Evolutionary conservation across 2,888 invertebrate species (phyloP).

Genomic region (Pheosia gnoma): DNA sequence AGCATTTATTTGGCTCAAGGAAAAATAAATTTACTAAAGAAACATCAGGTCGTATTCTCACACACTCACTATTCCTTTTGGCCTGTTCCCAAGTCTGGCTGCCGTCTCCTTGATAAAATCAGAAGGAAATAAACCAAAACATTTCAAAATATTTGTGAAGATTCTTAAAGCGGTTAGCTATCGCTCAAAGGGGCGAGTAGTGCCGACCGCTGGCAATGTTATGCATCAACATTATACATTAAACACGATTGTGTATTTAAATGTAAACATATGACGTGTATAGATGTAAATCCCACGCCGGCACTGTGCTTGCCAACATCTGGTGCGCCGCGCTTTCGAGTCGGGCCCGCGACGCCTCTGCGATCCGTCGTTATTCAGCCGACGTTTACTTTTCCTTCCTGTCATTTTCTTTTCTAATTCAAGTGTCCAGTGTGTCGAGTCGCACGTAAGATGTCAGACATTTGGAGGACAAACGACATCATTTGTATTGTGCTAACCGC

Average conservation of each 20-base stretch:
- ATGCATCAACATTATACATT: conserved; percentile 40
- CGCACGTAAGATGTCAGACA: conserved; percentile 52
- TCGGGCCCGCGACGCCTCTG: conserved; percentile 46
- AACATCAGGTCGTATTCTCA: conserved; percentile 36
- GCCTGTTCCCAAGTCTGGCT: conserved; percentile 62
- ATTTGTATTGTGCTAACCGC: conserved; percentile 45
- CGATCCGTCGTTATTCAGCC: conserved; percentile 49
- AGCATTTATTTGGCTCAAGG: conserved; percentile 40
- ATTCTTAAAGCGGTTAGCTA: conserved; percentile 27
- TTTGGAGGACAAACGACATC: conserved; percentile 49
- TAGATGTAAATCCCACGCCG: conserved; percentile 57
- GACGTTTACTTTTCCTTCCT: conserved; percentile 39
- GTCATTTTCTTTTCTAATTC: conserved; percentile 35
- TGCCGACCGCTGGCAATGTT: conserved; percentile 44
- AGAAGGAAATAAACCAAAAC: conserved; percentile 47
- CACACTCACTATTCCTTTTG: conserved; percentile 58
- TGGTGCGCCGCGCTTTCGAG: conserved; percentile 65
- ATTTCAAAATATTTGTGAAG: conserved; percentile 49
- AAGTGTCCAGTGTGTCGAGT: conserved; percentile 29
- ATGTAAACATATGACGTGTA: conserved; percentile 58
- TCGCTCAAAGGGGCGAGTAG: conserved; percentile 23
- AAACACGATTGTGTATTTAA: conserved; percentile 39
- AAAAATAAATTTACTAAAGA: conserved; percentile 40
- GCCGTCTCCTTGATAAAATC: conserved; percentile 58
- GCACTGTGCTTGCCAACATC: conserved; percentile 65